A percentile compares a stretch with the other conserved stretches of the same genome.
Evolutionary conservation across 2,888 invertebrate genomes (phyloP).

Genomic region (Scaptomyza polygonia): DNA sequence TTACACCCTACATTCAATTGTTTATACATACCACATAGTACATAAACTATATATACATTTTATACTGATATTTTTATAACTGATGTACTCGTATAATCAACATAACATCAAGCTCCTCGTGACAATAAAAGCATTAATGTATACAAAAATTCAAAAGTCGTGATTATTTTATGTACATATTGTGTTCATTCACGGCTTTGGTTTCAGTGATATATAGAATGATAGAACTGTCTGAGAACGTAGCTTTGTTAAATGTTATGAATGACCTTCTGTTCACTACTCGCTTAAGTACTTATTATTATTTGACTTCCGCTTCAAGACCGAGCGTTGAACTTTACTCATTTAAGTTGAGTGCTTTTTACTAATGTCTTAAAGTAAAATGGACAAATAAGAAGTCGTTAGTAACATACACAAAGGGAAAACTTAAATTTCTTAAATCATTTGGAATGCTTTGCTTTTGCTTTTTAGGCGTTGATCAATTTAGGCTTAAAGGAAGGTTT

Average conservation of each 20-base stretch:
- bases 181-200: conserved; percentile 23
- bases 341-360: not conserved
- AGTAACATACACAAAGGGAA: not conserved
- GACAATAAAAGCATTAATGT: conserved; percentile 49
- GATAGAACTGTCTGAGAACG: not conserved
- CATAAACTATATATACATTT: conserved; percentile 44
- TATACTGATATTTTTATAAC: conserved; percentile 19
- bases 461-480: too few species aligned
- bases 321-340: conserved; percentile 43
- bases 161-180: not conserved
- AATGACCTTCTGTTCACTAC: conserved; percentile 31
- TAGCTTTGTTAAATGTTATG: conserved; percentile 7
- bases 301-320: conserved; percentile 14
- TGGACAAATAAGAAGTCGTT: not conserved
- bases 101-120: conserved; percentile 19
- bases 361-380: not conserved
- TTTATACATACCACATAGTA: conserved; percentile 28
- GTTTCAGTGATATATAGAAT: conserved; percentile 8
- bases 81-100: conserved; percentile 49
- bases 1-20: conserved; percentile 31
- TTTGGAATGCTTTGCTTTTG: too few species aligned
- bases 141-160: conserved; percentile 5
- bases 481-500: too few species aligned
- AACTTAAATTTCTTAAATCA: not conserved
- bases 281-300: not conserved